A percentile compares a stretch with the other conserved stretches of the same genome.
Conservation (phyloP, 2,797 vertebrate species). For the Chrysocyon brachyurus region DNA sequence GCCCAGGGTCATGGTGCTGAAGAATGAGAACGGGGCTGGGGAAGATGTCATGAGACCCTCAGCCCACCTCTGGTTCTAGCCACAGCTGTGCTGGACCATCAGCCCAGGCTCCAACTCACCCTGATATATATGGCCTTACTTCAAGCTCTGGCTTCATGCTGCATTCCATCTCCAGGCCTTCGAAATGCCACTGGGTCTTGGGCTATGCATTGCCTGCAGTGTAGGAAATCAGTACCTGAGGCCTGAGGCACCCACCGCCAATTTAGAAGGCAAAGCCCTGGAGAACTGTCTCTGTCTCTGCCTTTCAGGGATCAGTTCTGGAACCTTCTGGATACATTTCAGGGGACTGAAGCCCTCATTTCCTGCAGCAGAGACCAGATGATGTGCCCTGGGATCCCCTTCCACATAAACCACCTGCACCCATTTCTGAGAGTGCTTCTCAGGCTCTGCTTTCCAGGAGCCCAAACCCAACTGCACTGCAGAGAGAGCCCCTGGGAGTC, state of each 20-base stretch:
- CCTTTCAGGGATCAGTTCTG: not conserved
- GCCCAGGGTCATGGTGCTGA: not conserved
- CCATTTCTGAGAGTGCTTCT: too few species aligned
- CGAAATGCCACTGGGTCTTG: not conserved
- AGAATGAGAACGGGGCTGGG: not conserved
- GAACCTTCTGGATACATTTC: not conserved
- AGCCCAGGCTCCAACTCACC: not conserved
- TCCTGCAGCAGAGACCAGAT: not conserved
- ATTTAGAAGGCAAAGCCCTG: not conserved
- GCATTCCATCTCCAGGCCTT: not conserved
- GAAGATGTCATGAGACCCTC: fast-evolving
- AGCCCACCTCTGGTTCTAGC: not conserved
- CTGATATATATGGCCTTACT: not conserved
- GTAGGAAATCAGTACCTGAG: not conserved
- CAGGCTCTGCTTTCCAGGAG: not conserved
- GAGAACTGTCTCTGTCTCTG: not conserved
- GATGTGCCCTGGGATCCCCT: too few species aligned
- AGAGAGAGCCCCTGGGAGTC: not conserved
- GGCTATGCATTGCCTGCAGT: not conserved
- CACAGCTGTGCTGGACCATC: not conserved
- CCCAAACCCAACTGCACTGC: fast-evolving
- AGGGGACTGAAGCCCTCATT: not conserved
- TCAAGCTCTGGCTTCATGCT: not conserved
- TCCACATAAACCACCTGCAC: not conserved
- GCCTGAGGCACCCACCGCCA: too few species aligned